A percentile compares a stretch with the other conserved stretches of the same genome.
Evolutionary conservation across 1,140 invertebrate species (phyloP).

Genomic region (Trachymyrmex septentrionalis): DNA sequence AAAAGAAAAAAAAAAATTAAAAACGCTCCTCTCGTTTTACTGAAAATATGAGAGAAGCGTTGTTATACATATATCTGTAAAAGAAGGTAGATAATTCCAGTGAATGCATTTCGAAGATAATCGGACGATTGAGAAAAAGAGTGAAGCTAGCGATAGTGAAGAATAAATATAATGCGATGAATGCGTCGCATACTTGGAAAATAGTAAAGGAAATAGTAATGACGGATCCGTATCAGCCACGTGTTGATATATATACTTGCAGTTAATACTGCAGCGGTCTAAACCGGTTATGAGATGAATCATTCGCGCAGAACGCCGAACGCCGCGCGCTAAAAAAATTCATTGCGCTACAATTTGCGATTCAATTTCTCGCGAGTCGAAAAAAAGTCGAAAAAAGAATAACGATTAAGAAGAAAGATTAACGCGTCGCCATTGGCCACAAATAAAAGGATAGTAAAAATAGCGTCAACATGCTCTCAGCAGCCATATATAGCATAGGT

Average conservation of each 20-base stretch:
- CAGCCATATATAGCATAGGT: background rate
- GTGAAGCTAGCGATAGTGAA: background rate
- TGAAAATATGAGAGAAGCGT: background rate
- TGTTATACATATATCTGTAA: background rate
- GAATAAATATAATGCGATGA: background rate
- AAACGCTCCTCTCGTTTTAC: background rate
- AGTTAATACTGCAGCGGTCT: background rate
- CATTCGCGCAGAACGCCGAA: slow-evolving; percentile 34
- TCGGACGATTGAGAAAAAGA: background rate
- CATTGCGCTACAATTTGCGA: background rate
- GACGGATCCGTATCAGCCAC: slow-evolving; percentile 21
- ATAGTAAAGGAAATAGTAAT: background rate
- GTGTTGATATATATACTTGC: slow-evolving; percentile 49
- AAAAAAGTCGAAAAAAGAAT: no score
- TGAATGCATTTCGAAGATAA: background rate
- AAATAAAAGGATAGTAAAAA: background rate
- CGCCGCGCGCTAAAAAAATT: slow-evolving; percentile 17
- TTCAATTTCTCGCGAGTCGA: background rate
- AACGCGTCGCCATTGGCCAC: no score
- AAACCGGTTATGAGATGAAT: slow-evolving; percentile 51
- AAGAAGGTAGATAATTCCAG: background rate
- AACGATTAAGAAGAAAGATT: background rate
- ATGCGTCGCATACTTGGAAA: background rate
- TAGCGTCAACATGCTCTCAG: background rate
- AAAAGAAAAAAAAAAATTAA: background rate